Conservation (phyloP, 1,140 invertebrate genomes). For the Drosophila novamexicana region DNA sequence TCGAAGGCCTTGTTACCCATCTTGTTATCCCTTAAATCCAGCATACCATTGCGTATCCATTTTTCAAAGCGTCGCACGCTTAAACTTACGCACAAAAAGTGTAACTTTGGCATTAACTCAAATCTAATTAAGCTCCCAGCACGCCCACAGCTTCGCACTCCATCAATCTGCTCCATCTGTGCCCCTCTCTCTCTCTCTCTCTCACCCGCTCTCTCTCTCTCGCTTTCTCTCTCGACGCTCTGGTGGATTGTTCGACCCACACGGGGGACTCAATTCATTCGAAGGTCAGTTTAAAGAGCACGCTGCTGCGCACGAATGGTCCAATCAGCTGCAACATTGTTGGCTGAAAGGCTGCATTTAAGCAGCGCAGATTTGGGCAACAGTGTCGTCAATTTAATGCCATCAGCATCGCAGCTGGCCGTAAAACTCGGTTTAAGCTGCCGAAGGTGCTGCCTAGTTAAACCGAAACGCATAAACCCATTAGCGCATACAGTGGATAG, state of each 20-base stretch:
- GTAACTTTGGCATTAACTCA: conserved; percentile 53
- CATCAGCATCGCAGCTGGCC: conserved; percentile 42
- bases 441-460: conserved; percentile 43
- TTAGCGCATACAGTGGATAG: conserved; percentile 51
- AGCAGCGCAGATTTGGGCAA: conserved; percentile 74
- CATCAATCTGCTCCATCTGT: background rate
- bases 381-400: conserved; percentile 74
- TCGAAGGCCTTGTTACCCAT: too few species aligned
- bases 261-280: conserved; percentile 32
- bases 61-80: conserved; percentile 23
- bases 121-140: conserved; percentile 65
- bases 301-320: conserved; percentile 25
- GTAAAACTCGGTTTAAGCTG: conserved; percentile 47
- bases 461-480: conserved; percentile 59
- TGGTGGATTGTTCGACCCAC: background rate
- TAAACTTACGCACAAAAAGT: conserved; percentile 46
- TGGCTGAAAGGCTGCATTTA: conserved; percentile 65
- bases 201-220: background rate
- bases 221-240: background rate
- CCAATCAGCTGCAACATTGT: conserved; percentile 68
- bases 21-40: too few species aligned
- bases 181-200: background rate
- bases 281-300: conserved; percentile 63
- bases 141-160: background rate
- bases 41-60: too few species aligned